Percentiles rank a stretch among this genome's conserved stretches.
These are phyloP conservation scores for Dolichomitus sp. DNA, from an alignment of 2,888 invertebrate species.

Conservation along the genomic window DNA sequence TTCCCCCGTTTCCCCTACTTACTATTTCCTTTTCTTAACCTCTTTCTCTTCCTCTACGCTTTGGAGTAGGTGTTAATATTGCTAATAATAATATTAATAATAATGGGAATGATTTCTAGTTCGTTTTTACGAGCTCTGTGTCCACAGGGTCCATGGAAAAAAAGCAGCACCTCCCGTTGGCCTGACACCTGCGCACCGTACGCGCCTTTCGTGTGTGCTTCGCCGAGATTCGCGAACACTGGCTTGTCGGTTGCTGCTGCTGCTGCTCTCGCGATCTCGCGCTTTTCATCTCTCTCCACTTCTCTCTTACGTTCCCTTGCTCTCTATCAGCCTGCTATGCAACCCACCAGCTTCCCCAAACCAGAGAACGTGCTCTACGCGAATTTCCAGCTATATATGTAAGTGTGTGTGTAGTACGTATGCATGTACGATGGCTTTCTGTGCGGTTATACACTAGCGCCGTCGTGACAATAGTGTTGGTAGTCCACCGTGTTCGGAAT, in stretches of 20 bases:
- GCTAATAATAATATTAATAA: slow-evolving; percentile 15
- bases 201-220: slow-evolving; percentile 58
- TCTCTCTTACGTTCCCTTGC: neutral
- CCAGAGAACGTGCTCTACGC: slow-evolving; percentile 78
- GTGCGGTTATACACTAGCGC: slow-evolving; percentile 88
- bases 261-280: slow-evolving; percentile 48
- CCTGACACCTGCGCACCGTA: slow-evolving; percentile 52
- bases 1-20: neutral
- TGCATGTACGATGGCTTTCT: slow-evolving; percentile 62
- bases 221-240: slow-evolving; percentile 68
- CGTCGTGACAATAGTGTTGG: slow-evolving; percentile 88
- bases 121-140: slow-evolving; percentile 10
- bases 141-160: slow-evolving; percentile 32
- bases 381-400: slow-evolving; percentile 38
- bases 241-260: slow-evolving; percentile 52
- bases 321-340: slow-evolving; percentile 85
- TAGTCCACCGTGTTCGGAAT: slow-evolving; percentile 36
- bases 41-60: neutral
- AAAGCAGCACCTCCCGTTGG: slow-evolving; percentile 29
- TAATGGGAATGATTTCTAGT: neutral
- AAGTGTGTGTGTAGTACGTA: slow-evolving; percentile 2
- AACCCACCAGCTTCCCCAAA: slow-evolving; percentile 17
- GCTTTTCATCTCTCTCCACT: slow-evolving; percentile 43
- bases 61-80: neutral
- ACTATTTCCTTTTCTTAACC: neutral